A percentile compares a stretch with the other conserved stretches of the same genome.
These are phyloP conservation scores for Galago senegalensis DNA, from an alignment of 2,797 vertebrate species.

Conservation along the genomic window DNA sequence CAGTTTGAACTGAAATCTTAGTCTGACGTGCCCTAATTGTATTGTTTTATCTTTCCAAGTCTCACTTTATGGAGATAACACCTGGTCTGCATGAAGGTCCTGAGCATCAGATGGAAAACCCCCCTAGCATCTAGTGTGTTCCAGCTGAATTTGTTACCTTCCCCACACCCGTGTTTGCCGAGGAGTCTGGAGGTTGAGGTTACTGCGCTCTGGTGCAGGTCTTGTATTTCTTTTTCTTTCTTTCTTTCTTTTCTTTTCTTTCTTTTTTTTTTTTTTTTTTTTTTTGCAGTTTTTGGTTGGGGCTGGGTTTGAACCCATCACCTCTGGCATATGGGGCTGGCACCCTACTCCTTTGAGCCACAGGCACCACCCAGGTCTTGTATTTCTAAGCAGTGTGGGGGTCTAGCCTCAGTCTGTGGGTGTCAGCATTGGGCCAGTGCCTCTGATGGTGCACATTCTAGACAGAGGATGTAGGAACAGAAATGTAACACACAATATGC, in stretches of 20 bases:
- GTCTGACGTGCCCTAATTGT: too few relatives aligned
- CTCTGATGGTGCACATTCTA: not conserved
- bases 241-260: too few relatives aligned
- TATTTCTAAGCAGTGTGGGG: not conserved
- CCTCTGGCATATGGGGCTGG: too few relatives aligned
- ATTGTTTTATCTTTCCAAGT: too few relatives aligned
- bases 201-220: not conserved
- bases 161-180: not conserved
- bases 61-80: not conserved
- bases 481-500: accelerated
- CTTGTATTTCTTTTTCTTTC: too few relatives aligned
- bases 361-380: too few relatives aligned
- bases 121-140: accelerated
- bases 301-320: too few relatives aligned
- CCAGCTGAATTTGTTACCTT: not conserved
- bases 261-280: too few relatives aligned
- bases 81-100: not conserved
- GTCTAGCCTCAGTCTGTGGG: too few relatives aligned
- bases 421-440: accelerated
- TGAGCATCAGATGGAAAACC: not conserved
- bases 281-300: too few relatives aligned
- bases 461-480: accelerated
- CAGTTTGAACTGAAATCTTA: not conserved
- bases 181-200: not conserved
- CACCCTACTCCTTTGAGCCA: too few relatives aligned